Evolutionary conservation across 2,888 invertebrate genomes (phyloP).

Genomic region (Eugnorisma glareosa): DNA sequence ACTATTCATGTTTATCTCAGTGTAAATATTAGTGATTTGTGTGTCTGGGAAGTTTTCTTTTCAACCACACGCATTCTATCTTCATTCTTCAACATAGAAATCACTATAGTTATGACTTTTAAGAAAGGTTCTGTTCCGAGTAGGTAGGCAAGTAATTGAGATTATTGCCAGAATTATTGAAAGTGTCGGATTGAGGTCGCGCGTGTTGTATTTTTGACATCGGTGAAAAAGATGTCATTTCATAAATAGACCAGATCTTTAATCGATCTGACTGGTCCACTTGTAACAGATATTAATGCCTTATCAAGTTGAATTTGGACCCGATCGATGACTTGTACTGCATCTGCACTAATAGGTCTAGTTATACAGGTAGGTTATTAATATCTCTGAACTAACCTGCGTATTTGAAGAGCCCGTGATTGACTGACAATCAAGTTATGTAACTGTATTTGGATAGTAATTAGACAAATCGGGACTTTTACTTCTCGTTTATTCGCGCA

Average conservation of each 20-base stretch:
- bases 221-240: too few relatives aligned
- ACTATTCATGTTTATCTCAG: conserved; percentile 11
- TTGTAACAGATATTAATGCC: neutral
- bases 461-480: conserved; percentile 5
- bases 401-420: neutral
- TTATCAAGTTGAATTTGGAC: conserved; percentile 1
- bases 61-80: neutral
- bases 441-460: neutral
- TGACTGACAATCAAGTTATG: neutral
- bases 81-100: neutral
- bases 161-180: neutral
- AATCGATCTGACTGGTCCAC: neutral
- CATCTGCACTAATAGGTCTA: too few relatives aligned
- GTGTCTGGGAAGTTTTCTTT: conserved; percentile 18
- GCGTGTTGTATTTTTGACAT: too few relatives aligned
- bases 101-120: neutral
- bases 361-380: neutral
- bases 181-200: too few relatives aligned
- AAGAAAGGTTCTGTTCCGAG: neutral
- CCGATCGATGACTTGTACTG: neutral
- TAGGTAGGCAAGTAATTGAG: neutral
- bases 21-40: conserved; percentile 19
- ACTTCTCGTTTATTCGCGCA: conserved; percentile 19
- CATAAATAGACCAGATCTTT: neutral
- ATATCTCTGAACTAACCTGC: neutral